Conservation (phyloP, 2,888 invertebrate genomes). For the Ptychoptera albimana region DNA sequence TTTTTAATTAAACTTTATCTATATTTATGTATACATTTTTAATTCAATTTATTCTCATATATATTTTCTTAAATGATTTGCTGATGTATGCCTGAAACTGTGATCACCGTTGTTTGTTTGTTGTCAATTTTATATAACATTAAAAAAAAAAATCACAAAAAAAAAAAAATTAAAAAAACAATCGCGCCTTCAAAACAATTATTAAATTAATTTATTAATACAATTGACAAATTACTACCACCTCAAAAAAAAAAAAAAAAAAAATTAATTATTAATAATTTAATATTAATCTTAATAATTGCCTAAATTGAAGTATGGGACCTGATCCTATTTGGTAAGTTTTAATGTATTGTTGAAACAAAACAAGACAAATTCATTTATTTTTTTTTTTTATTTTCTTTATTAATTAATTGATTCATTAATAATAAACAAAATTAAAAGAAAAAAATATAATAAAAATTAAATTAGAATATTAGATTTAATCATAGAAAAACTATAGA, state of each 20-base stretch:
- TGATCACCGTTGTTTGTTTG: neutral
- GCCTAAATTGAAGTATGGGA: conserved; percentile 11
- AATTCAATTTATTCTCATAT: no score
- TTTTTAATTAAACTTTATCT: no score
- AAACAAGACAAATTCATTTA: neutral
- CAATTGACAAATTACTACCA: conserved; percentile 1
- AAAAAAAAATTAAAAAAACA: no score
- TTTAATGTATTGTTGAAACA: conserved; percentile 1
- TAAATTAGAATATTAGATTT: no score
- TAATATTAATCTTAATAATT: conserved; percentile 3
- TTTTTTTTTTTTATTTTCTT: no score
- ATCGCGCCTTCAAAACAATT: neutral
- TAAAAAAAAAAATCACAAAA: neutral
- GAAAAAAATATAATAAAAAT: no score
- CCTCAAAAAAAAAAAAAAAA: conserved; percentile 1
- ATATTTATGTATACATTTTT: no score
- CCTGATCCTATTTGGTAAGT: conserved; percentile 15
- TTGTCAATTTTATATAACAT: neutral
- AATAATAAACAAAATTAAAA: no score
- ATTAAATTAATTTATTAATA: neutral
- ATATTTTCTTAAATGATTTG: neutral
- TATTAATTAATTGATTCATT: no score
- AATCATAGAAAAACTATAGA: no score
- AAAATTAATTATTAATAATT: conserved; percentile 4
- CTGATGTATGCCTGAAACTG: neutral